Evolutionary conservation across 2,113 vertebrate species (phyloP).

Genomic region (Lipophrys pholis): DNA sequence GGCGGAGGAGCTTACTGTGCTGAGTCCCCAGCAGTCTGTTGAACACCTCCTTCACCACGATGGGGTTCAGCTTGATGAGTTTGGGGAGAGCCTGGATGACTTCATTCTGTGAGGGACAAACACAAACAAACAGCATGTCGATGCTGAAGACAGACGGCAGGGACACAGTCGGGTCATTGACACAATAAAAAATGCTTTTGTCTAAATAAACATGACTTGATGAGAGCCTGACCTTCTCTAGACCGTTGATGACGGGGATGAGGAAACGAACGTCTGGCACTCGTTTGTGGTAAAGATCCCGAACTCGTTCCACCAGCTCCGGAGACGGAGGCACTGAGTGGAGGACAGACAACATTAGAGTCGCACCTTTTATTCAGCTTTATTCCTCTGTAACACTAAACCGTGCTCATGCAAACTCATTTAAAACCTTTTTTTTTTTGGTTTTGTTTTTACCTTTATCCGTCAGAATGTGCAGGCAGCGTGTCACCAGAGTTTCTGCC

Average conservation of each 20-base stretch:
- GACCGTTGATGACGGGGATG: conserved; percentile 94
- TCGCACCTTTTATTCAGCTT: background rate
- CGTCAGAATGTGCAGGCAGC: conserved; percentile 94
- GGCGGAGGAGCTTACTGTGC: too few relatives aligned
- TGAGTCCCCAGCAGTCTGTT: conserved; percentile 95
- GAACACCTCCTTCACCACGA: conserved; percentile 98
- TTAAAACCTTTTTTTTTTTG: background rate
- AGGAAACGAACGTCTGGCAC: conserved; percentile 94
- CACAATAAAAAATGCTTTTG: background rate
- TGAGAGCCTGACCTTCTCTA: conserved; percentile 90
- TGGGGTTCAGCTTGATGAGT: conserved; percentile 96
- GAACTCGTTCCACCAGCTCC: conserved; percentile 93
- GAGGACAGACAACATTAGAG: background rate
- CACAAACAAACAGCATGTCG: background rate
- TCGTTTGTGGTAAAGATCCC: conserved; percentile 95
- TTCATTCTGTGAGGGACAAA: conserved; percentile 84
- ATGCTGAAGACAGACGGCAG: background rate
- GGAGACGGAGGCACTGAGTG: conserved; percentile 91
- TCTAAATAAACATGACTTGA: background rate
- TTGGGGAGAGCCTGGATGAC: conserved; percentile 96
- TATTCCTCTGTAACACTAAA: background rate
- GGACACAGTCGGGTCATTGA: background rate
- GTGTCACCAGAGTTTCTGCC: conserved; percentile 93
- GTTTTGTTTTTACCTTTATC: conserved; percentile 94
- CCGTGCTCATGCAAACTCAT: background rate